phyloP scores from a whole-genome alignment of 2,113 vertebrate species.

The Pteronura brasiliensis region DNA sequence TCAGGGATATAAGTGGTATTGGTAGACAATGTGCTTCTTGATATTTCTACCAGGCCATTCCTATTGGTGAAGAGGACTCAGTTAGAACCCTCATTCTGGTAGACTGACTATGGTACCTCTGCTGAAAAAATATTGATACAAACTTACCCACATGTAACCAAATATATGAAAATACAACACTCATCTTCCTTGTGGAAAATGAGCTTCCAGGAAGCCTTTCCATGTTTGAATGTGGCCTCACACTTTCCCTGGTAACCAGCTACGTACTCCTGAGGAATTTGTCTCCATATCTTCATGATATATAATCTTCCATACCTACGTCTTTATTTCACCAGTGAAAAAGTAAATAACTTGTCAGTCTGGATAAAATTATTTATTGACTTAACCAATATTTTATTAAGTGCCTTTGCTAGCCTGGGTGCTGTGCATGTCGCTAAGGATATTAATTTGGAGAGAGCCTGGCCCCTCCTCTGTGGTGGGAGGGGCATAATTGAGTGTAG shows the following conservation, averaged over 20 bases:
- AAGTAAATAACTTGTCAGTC: background rate
- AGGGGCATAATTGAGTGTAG: background rate
- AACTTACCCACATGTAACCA: background rate
- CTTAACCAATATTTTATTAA: background rate
- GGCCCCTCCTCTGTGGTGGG: background rate
- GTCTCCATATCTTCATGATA: background rate
- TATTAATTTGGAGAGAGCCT: background rate
- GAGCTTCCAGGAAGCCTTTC: background rate
- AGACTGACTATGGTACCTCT: background rate
- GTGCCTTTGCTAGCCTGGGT: background rate
- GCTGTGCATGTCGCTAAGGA: background rate
- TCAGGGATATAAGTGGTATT: background rate
- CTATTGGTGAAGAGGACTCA: background rate
- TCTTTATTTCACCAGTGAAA: background rate
- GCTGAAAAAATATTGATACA: background rate
- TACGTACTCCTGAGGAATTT: background rate
- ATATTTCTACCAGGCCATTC: background rate
- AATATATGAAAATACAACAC: background rate
- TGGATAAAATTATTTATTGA: background rate
- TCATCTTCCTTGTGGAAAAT: background rate
- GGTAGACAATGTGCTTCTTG: background rate
- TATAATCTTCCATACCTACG: background rate
- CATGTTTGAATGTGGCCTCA: background rate
- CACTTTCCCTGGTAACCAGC: background rate
- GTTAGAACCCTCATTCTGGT: background rate